A percentile compares a stretch with the other conserved stretches of the same genome.
phyloP scores from a whole-genome alignment of 2,888 invertebrate species.

The Eudemis profundana region DNA sequence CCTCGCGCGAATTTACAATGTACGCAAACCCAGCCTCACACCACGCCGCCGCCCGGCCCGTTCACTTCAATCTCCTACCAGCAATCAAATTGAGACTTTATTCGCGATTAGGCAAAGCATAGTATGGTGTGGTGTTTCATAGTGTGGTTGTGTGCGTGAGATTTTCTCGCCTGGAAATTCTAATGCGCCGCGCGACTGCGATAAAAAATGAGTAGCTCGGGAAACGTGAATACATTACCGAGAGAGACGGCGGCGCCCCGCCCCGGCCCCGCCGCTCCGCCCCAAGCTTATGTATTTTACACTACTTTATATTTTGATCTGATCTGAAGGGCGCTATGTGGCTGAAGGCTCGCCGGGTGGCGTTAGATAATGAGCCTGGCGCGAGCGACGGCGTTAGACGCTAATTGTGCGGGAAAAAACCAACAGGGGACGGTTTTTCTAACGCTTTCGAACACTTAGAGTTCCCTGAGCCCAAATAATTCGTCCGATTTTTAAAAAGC shows the following conservation, averaged over 20 bases:
- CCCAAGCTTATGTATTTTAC: slow-evolving; percentile 66
- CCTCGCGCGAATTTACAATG: slow-evolving; percentile 79
- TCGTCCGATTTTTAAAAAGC: background rate
- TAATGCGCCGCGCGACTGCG: slow-evolving; percentile 84
- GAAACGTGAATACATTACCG: slow-evolving; percentile 82
- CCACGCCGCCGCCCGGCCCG: slow-evolving; percentile 41
- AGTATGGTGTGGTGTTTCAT: background rate
- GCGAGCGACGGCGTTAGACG: slow-evolving; percentile 24
- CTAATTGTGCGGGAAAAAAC: slow-evolving; percentile 35
- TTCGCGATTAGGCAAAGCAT: slow-evolving; percentile 8
- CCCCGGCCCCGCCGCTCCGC: slow-evolving; percentile 55
- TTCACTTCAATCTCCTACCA: slow-evolving; percentile 38
- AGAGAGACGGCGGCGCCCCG: slow-evolving; percentile 66
- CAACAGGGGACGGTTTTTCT: slow-evolving; percentile 31
- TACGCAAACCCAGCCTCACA: slow-evolving; percentile 55
- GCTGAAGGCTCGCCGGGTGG: slow-evolving; percentile 33
- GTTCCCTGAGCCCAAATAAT: background rate
- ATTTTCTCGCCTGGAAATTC: slow-evolving; percentile 85
- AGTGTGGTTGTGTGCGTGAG: slow-evolving; percentile 67
- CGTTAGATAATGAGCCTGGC: slow-evolving; percentile 32
- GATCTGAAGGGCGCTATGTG: slow-evolving; percentile 49
- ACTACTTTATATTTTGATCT: slow-evolving; percentile 76
- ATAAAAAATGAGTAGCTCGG: slow-evolving; percentile 83
- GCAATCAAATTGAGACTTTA: slow-evolving; percentile 34
- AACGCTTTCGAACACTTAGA: slow-evolving; percentile 18